Evolutionary conservation across 2,888 invertebrate species (phyloP).

Genomic region (Tholera decimalis): DNA sequence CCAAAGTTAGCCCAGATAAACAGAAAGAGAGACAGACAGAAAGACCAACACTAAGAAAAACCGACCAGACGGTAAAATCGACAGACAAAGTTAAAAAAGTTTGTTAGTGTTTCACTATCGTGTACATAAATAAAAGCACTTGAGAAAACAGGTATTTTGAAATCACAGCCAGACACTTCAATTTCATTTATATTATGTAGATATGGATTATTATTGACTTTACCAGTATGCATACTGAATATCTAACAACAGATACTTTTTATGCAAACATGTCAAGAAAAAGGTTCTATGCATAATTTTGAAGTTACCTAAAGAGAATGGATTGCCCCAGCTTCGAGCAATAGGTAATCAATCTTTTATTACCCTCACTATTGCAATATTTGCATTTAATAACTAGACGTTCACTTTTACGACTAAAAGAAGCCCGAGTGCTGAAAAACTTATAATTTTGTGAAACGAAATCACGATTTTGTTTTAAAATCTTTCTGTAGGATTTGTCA

Average conservation of each 20-base stretch:
- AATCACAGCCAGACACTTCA: too few species aligned
- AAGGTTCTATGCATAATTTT: conserved; percentile 35
- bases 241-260: conserved; percentile 9
- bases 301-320: conserved; percentile 51
- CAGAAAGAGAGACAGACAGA: too few species aligned
- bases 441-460: conserved; percentile 33
- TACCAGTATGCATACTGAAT: conserved; percentile 3
- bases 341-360: conserved; percentile 57
- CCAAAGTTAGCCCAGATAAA: too few species aligned
- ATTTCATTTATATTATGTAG: neutral
- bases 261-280: conserved; percentile 28
- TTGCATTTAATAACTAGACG: conserved; percentile 54
- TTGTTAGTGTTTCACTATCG: too few species aligned
- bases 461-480: conserved; percentile 22
- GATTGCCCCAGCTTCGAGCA: conserved; percentile 26
- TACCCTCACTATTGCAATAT: conserved; percentile 44
- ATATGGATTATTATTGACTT: neutral
- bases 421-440: conserved; percentile 25
- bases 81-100: too few species aligned
- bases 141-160: too few species aligned
- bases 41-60: too few species aligned
- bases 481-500: neutral
- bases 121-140: too few species aligned
- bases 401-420: conserved; percentile 41
- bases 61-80: too few species aligned